Evolutionary conservation across 1,140 invertebrate genomes (phyloP).

Genomic region (Hypsibius dujardini): DNA sequence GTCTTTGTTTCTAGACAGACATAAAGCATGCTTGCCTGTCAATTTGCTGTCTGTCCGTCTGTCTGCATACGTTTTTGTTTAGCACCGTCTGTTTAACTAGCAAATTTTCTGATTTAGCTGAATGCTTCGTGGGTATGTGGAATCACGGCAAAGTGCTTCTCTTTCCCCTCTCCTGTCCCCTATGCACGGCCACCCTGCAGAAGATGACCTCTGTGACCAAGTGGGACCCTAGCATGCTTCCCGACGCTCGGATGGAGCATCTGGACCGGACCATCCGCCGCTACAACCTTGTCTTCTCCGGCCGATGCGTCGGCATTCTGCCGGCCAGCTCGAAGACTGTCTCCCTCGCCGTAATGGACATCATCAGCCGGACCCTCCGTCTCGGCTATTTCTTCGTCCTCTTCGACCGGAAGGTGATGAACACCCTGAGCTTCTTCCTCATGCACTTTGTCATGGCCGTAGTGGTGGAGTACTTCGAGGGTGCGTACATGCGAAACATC

Average conservation of each 20-base stretch:
- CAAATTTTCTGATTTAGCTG: too few relatives aligned
- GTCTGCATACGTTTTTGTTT: too few relatives aligned
- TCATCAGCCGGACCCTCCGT: background rate
- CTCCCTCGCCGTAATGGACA: background rate
- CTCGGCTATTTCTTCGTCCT: conserved; percentile 1
- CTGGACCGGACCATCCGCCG: background rate
- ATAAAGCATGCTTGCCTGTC: too few relatives aligned
- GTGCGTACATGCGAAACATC: background rate
- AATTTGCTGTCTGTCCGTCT: too few relatives aligned
- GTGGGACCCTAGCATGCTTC: background rate
- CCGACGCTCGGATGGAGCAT: background rate
- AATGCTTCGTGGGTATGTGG: background rate
- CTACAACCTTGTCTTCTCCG: background rate
- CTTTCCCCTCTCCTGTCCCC: background rate
- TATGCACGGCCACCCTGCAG: background rate
- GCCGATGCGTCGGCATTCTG: background rate
- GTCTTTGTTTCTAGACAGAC: too few relatives aligned
- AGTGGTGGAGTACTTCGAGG: background rate
- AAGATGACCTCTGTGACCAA: background rate
- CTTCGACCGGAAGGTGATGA: conserved; percentile 5
- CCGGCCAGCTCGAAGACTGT: background rate
- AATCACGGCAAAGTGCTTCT: conserved; percentile 5
- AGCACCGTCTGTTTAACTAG: too few relatives aligned
- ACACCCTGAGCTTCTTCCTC: background rate
- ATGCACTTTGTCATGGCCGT: background rate